Percentiles rank a stretch among this genome's conserved stretches.
phyloP scores from a whole-genome alignment of 2,797 vertebrate species.

The Coregonus ussuriensis region DNA sequence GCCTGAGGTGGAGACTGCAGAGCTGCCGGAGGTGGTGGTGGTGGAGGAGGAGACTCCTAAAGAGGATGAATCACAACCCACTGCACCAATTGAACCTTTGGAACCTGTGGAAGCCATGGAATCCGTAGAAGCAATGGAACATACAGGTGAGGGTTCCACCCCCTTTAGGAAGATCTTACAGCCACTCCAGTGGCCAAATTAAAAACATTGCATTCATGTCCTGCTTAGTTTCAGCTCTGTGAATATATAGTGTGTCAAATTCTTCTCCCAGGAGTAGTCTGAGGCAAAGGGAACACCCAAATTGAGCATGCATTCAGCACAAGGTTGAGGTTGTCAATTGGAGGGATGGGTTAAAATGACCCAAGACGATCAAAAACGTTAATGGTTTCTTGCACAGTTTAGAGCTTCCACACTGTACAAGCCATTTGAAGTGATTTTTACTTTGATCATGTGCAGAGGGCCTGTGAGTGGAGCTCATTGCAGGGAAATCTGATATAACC shows the following conservation, averaged over 20 bases:
- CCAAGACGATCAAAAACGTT: no score
- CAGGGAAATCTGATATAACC: not conserved
- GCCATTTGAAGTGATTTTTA: not conserved
- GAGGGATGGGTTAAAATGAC: not conserved
- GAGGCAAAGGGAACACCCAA: no score
- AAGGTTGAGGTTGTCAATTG: no score
- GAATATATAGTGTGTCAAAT: not conserved
- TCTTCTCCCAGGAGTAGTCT: no score
- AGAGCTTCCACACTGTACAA: not conserved
- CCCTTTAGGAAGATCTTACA: not conserved
- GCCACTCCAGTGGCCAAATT: not conserved
- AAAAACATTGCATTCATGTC: not conserved
- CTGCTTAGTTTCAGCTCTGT: not conserved
- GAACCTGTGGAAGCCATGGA: slow-evolving; percentile 29
- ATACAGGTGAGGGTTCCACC: slow-evolving; percentile 47
- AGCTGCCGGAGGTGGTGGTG: no score
- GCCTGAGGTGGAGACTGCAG: no score
- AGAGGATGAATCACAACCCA: slow-evolving; percentile 31
- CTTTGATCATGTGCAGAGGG: not conserved
- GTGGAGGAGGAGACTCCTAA: not conserved
- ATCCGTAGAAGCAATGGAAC: slow-evolving; percentile 29
- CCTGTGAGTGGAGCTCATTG: no score
- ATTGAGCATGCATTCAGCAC: no score
- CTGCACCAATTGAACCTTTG: slow-evolving; percentile 27
- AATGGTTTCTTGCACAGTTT: no score